Evolutionary conservation across 2,888 invertebrate species (phyloP).

Genomic region (Agrotis clavis): DNA sequence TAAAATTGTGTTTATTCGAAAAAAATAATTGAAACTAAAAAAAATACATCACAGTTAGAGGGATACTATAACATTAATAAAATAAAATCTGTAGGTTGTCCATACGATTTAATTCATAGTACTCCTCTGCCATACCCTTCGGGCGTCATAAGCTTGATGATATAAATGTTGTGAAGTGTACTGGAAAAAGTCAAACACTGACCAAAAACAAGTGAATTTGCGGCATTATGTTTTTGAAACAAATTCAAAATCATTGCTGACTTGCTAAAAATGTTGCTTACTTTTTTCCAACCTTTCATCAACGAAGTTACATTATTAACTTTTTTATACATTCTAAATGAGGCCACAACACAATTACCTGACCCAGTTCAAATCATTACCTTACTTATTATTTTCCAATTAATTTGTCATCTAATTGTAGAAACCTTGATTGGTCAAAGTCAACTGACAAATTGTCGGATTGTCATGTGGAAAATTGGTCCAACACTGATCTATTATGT

Average conservation of each 20-base stretch:
- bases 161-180: neutral
- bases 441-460: conserved; percentile 63
- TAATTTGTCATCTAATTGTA: conserved; percentile 49
- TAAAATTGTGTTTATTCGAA: neutral
- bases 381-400: conserved; percentile 25
- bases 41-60: no score
- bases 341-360: neutral
- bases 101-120: no score
- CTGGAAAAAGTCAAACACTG: neutral
- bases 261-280: no score
- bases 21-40: no score
- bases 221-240: neutral
- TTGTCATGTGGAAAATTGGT: conserved; percentile 65
- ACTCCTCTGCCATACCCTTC: no score
- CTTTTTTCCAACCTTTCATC: no score
- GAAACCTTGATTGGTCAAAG: conserved; percentile 59
- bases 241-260: no score
- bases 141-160: no score
- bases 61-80: no score
- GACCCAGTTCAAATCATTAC: conserved; percentile 28
- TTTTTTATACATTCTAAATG: neutral
- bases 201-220: neutral
- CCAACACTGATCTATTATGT: conserved; percentile 44
- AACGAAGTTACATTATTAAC: no score
- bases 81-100: no score